Percentiles rank a stretch among this genome's conserved stretches.
Evolutionary conservation across 2,888 invertebrate species (phyloP).

Genomic region (Deroplatys truncata): DNA sequence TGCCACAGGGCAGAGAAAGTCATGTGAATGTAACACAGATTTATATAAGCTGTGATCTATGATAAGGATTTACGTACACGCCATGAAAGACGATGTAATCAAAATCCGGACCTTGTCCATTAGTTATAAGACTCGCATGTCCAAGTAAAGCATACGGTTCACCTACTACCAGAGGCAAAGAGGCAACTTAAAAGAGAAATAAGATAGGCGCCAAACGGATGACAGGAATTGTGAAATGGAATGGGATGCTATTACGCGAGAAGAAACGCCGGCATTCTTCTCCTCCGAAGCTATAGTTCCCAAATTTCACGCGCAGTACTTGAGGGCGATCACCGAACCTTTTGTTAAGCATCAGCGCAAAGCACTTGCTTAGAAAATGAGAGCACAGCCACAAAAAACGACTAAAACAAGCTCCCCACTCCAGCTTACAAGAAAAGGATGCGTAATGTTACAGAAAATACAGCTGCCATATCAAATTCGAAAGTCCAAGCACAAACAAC

Average conservation of each 20-base stretch:
- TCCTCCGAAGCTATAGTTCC: neutral
- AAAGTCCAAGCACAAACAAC: neutral
- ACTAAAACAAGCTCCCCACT: neutral
- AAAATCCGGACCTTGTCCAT: too few relatives aligned
- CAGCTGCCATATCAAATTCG: neutral
- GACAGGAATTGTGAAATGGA: neutral
- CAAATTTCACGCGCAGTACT: constrained; percentile 12
- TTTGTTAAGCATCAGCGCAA: neutral
- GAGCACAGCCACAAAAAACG: neutral
- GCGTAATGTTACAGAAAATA: neutral
- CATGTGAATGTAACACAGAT: too few relatives aligned
- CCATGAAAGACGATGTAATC: too few relatives aligned
- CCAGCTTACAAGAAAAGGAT: neutral
- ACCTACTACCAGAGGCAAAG: too few relatives aligned
- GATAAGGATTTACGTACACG: too few relatives aligned
- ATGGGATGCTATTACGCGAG: neutral
- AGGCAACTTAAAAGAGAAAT: neutral
- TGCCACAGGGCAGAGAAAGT: too few relatives aligned
- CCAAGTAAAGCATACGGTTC: neutral
- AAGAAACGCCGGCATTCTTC: neutral
- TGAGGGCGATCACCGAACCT: neutral
- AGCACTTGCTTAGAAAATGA: neutral
- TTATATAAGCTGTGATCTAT: too few relatives aligned
- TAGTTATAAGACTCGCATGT: too few relatives aligned
- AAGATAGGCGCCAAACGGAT: neutral